Base-by-base conservation (phyloP, 2,797 vertebrate species). In the Crocodylus rhombifer region DNA sequence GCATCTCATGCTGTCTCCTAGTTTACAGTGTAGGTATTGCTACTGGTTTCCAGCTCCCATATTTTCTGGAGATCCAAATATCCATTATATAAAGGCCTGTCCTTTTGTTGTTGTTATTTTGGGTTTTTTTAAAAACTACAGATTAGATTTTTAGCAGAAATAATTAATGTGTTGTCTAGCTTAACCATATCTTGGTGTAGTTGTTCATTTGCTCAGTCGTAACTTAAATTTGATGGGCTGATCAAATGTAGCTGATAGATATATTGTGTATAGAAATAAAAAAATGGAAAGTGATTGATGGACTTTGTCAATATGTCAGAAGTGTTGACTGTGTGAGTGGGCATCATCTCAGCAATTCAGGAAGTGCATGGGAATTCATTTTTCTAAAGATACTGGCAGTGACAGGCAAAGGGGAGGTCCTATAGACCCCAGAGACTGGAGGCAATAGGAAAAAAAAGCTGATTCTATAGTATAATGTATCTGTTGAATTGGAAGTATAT, bases 311-410 rank as follows among this genome's bases (percentile, higher is more conserved):
- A 51, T 51, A 9, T 51, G 42, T 51, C 83, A 82, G 58, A 73
- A 36, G 9, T 80, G 28, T 10, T 77, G 4, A 7, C 42, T 63
- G 7, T 60, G 17, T 55, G 51, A 87, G 56, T 58, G 51, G 25
- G 77, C 42, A n/a, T 51, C 92, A 20, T 36, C 28, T 16, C 77
- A 78, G 7, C 16, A 56, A 20, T 77, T 71, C 18, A 60, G 56
- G 79, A 78, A n/a, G 28, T 81, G 71, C 16, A 83, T 88, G 6
- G 88, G 90, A 84, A 86, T 84, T 77, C 62, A 63, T 88, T 81
- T 73, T 14, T 84, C 67, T 60, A 63, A 57, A 84, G 42, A 51
- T 51, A 51, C 42, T 51, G 42, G 42, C 9, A 51, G 10, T 51
- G 42, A 51, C 10, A 51, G 42, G 42, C 42, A 51, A 51, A 51